Evolutionary conservation across 2,113 vertebrate genomes (phyloP), one percentile per base, ranked within the genome.

Genomic region (Microtus ochrogaster): DNA sequence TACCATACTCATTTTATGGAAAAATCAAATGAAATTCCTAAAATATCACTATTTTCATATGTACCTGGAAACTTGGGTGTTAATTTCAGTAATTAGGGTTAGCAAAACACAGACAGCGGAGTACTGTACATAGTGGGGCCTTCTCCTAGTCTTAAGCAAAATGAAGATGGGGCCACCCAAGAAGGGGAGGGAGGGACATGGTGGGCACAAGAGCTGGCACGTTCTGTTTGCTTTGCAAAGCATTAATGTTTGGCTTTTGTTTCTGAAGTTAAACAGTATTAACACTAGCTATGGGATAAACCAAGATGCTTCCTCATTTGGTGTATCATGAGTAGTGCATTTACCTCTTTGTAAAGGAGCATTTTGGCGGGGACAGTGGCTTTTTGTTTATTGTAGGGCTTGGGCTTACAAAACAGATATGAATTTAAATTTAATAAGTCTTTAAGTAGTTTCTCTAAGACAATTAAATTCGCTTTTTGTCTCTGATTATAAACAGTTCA

Each of bases 381-480:
- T 72, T 63, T 41, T 81, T 94, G n/a, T n/a, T 84, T 30, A 77
- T 88, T 73, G 63, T 11, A 65, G 44, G 0, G 5, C 79, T 90
- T 92, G 9, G 89, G 9, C 14, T 94, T 12, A 16, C 68, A 91
- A 28, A 16, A 87, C 83, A 55, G 0, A n/a, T 81, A 41, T 86
- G 47, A 8, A 70, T 28, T 28, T 77, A 91, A 41, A 52, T 82
- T 73, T 93, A 61, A 47, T 82, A 73, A 96, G 90, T 76, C 47
- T 88, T 90, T 44, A 85, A 91, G 74, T 49, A 63, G 28, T 73
- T 16, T 81, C 13, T 88, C 21, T 81, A 74, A 90, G 17, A n/a
- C 39, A 65, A 68, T 94, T 61, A 91, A 93, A 91, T 73, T 94
- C 13, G 41, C 47, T 70, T 94, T 74, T 91, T 86, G 28, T 83